A percentile compares a stretch with the other conserved stretches of the same genome.
Conservation (phyloP, 30 jellyfish, hydroid and myxozoan genomes). For the Pseudorhiza aurosa region DNA sequence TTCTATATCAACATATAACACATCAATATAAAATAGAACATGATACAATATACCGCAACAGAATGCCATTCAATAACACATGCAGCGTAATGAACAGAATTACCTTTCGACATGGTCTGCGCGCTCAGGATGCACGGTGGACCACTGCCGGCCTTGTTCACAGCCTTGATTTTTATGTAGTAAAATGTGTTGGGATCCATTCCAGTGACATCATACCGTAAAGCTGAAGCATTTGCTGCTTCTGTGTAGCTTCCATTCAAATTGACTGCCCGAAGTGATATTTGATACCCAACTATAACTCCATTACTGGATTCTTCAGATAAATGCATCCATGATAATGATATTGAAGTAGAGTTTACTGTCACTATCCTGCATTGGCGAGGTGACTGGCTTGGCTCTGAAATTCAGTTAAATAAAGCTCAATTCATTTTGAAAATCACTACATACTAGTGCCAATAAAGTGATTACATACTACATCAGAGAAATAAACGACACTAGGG, state of each 20-base stretch:
- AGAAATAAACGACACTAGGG: no score
- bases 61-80: no score
- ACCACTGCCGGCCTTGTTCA: conserved; percentile 34
- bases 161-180: background rate
- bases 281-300: conserved; percentile 8
- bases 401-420: no score
- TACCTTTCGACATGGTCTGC: conserved; percentile 18
- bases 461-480: no score
- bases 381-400: conserved; percentile 25
- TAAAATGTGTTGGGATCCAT: background rate
- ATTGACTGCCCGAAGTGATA: background rate
- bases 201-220: background rate
- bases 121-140: conserved; percentile 15
- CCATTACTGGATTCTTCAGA: conserved; percentile 8
- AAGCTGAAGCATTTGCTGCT: background rate
- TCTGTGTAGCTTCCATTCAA: background rate
- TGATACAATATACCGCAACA: no score
- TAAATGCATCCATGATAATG: conserved; percentile 8
- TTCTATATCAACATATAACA: no score
- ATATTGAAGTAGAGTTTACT: background rate
- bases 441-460: no score
- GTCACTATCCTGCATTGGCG: conserved; percentile 6
- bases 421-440: no score
- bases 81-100: no score
- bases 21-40: no score